Evolutionary conservation across 2,888 invertebrate genomes (phyloP).

Genomic region (Eristalis arbustorum): DNA sequence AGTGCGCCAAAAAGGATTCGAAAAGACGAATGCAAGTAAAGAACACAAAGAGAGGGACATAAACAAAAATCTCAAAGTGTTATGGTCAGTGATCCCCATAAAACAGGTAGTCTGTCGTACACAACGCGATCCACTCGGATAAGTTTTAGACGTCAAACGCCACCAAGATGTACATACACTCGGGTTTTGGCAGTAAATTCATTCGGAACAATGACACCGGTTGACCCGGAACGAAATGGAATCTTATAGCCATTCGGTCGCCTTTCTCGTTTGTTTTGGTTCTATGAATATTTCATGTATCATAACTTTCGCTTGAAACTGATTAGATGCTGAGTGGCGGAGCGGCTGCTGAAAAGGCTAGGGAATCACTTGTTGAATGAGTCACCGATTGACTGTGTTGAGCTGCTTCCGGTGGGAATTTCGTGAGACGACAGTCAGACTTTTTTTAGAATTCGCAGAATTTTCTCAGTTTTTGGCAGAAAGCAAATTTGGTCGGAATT

Average conservation of each 20-base stretch:
- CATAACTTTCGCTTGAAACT: neutral
- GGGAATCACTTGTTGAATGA: neutral
- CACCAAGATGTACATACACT: neutral
- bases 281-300: neutral
- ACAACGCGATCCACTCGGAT: neutral
- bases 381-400: neutral
- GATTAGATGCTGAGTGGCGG: neutral
- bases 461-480: neutral
- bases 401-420: neutral
- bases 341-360: too few relatives aligned
- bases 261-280: neutral
- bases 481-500: neutral
- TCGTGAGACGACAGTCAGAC: neutral
- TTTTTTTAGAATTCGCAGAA: neutral
- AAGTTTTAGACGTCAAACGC: neutral
- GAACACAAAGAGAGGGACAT: neutral
- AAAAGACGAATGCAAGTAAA: neutral
- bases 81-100: conserved; percentile 40
- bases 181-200: neutral
- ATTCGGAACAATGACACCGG: neutral
- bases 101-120: conserved; percentile 1
- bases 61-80: neutral
- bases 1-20: neutral
- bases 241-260: neutral
- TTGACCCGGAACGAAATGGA: neutral